phyloP scores from a whole-genome alignment of 2,888 invertebrate genomes.

The Noctua janthina region DNA sequence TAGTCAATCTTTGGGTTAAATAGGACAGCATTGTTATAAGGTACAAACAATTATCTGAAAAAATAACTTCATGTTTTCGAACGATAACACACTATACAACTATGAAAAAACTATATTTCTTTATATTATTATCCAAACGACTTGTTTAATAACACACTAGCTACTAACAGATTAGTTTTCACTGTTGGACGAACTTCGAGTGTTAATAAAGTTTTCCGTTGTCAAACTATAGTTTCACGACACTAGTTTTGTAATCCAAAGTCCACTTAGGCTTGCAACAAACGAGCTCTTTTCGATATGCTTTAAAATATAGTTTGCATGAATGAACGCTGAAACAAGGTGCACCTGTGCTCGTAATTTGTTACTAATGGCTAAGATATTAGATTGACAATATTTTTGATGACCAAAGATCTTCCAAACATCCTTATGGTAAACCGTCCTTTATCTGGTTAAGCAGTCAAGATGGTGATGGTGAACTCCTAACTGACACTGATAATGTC shows the following conservation, averaged over 20 bases:
- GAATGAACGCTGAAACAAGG: neutral
- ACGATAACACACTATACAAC: too few relatives aligned
- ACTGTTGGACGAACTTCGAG: conserved; percentile 34
- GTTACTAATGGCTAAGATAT: neutral
- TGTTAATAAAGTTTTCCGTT: conserved; percentile 37
- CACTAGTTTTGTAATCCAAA: conserved; percentile 41
- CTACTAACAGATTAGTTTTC: conserved; percentile 1
- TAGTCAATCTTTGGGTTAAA: too few relatives aligned
- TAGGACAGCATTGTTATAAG: too few relatives aligned
- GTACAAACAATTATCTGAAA: too few relatives aligned
- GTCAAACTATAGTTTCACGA: conserved; percentile 30
- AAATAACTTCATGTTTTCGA: too few relatives aligned
- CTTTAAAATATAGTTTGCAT: neutral
- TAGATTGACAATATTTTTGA: neutral
- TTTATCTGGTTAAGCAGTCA: too few relatives aligned
- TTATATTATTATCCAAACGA: neutral
- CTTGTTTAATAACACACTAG: conserved; percentile 1
- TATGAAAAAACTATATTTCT: too few relatives aligned
- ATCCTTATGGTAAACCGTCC: neutral
- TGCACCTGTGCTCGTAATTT: neutral
- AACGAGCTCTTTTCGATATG: conserved; percentile 7
- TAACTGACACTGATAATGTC: neutral
- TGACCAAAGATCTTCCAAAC: neutral
- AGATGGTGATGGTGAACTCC: neutral
- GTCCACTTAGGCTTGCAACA: conserved; percentile 9